phyloP scores from a whole-genome alignment of 2,113 vertebrate species.

The Athene noctua region DNA sequence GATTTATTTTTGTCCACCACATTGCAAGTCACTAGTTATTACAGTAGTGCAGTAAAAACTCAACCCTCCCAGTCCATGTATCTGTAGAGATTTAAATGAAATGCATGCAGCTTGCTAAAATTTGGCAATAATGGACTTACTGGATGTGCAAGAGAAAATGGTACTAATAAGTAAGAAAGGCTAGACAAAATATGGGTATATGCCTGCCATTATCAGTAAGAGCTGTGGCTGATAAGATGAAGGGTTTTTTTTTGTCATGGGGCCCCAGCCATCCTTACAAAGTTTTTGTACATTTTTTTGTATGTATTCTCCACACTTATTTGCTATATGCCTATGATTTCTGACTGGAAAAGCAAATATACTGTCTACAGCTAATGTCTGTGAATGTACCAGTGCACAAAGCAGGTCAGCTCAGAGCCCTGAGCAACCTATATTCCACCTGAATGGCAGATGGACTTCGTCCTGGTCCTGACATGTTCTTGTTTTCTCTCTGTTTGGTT shows the following conservation, averaged over 20 bases:
- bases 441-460: background rate
- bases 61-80: background rate
- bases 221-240: background rate
- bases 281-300: background rate
- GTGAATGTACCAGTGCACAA: background rate
- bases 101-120: background rate
- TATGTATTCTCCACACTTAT: background rate
- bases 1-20: background rate
- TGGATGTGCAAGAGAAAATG: background rate
- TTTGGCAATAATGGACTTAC: background rate
- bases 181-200: rapidly evolving
- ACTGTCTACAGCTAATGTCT: background rate
- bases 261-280: background rate
- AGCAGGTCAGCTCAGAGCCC: background rate
- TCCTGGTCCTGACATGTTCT: background rate
- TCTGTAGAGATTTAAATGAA: background rate
- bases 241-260: background rate
- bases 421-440: background rate
- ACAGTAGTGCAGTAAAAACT: background rate
- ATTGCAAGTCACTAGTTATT: background rate
- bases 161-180: background rate
- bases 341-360: background rate
- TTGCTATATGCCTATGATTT: background rate
- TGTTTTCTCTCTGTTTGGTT: background rate
- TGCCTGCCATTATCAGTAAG: background rate